phyloP scores from a whole-genome alignment of 1,140 invertebrate species.

The Harpegnathos saltator region DNA sequence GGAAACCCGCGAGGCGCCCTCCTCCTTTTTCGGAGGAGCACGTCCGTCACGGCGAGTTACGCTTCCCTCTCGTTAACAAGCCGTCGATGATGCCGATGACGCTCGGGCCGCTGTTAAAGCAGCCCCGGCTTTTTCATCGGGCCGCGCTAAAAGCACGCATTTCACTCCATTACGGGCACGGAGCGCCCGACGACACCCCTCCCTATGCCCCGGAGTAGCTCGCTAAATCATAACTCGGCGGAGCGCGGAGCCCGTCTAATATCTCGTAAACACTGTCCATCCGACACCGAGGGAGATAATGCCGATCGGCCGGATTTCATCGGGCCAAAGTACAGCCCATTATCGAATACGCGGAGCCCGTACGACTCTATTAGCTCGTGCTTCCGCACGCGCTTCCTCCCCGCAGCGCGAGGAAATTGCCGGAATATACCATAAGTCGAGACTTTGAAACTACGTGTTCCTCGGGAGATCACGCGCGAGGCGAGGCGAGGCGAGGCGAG shows the following conservation, averaged over 20 bases:
- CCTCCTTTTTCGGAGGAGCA: conserved; percentile 37
- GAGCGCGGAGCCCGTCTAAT: neutral
- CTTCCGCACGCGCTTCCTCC: neutral
- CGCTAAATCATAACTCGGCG: conserved; percentile 48
- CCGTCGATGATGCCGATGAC: conserved; percentile 45
- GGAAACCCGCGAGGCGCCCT: conserved; percentile 15
- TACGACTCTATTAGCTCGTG: conserved; percentile 43
- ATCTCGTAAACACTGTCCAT: conserved; percentile 56
- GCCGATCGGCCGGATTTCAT: conserved; percentile 32
- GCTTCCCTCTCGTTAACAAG: conserved; percentile 64
- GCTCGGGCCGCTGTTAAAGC: conserved; percentile 37
- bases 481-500: no score
- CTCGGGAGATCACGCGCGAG: no score
- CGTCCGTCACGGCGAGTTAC: conserved; percentile 51
- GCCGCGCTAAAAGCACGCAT: conserved; percentile 76
- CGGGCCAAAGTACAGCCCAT: conserved; percentile 43
- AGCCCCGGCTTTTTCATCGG: conserved; percentile 68
- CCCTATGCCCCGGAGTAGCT: conserved; percentile 59
- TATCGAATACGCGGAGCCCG: conserved; percentile 28
- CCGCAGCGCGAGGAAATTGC: neutral
- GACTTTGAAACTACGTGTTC: neutral
- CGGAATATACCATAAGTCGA: neutral
- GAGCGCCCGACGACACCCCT: conserved; percentile 57
- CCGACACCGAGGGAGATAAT: conserved; percentile 46
- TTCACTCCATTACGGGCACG: conserved; percentile 74